phyloP scores from a whole-genome alignment of 2,888 invertebrate species.

The Netelia inedita region DNA sequence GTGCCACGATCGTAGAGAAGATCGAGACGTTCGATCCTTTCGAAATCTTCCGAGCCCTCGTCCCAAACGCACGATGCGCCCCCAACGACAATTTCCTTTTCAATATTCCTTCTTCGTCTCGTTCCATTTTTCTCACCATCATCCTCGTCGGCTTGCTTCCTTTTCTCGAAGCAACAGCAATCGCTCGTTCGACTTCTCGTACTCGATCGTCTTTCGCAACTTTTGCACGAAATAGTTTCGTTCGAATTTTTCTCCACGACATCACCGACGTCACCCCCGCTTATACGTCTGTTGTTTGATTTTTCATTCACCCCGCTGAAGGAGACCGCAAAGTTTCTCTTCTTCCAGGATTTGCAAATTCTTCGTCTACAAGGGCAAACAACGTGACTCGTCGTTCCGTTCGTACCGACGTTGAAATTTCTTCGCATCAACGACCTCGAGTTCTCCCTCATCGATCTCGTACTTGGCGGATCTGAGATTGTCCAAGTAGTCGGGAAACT shows the following conservation, averaged over 20 bases:
- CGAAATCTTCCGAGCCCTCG: constrained; percentile 12
- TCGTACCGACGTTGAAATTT: constrained; percentile 36
- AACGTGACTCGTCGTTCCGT: constrained; percentile 33
- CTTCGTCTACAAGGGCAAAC: constrained; percentile 65
- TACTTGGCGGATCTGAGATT: constrained; percentile 27
- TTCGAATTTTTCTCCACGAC: constrained; percentile 47
- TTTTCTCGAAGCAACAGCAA: constrained; percentile 6
- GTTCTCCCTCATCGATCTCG: constrained; percentile 51
- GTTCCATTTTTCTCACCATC: neutral
- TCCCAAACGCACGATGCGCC: constrained; percentile 15
- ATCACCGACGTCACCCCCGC: constrained; percentile 40
- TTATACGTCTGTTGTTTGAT: constrained; percentile 50
- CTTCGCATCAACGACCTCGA: neutral
- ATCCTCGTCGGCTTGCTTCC: neutral
- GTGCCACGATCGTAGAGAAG: constrained; percentile 56
- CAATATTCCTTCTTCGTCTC: constrained; percentile 21
- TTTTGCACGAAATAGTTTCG: constrained; percentile 59
- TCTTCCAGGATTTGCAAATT: constrained; percentile 62
- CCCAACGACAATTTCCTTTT: constrained; percentile 42
- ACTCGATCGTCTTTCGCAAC: constrained; percentile 31
- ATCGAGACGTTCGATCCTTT: constrained; percentile 47
- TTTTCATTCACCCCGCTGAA: constrained; percentile 54
- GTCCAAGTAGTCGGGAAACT: constrained; percentile 21
- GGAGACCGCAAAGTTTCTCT: constrained; percentile 59
- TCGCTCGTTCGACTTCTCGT: constrained; percentile 32